Conservation (phyloP, 2,113 vertebrate species). For the Channa maculata region DNA sequence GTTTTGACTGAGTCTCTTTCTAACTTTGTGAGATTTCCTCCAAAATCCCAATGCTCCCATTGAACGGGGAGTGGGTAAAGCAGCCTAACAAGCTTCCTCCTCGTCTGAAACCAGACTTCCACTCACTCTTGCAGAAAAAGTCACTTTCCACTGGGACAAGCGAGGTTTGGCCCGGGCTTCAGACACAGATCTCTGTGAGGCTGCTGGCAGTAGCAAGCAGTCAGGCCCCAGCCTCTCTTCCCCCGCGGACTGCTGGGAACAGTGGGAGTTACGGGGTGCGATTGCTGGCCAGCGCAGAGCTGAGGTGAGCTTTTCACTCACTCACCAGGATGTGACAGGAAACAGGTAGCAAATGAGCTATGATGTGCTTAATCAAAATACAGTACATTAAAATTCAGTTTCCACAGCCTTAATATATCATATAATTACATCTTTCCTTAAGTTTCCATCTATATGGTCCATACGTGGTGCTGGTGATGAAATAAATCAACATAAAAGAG, state of each 20-base stretch:
- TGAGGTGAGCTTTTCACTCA: constrained; percentile 69
- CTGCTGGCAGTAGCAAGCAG: constrained; percentile 49
- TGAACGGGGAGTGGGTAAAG: constrained; percentile 46
- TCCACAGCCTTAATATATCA: constrained; percentile 33
- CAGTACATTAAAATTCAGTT: constrained; percentile 12
- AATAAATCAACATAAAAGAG: constrained; percentile 23
- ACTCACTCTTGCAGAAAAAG: constrained; percentile 70
- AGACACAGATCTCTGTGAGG: constrained; percentile 54
- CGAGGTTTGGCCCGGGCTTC: constrained; percentile 73
- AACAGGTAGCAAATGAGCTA: constrained; percentile 58
- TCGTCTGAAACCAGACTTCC: constrained; percentile 63
- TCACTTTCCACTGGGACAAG: constrained; percentile 71
- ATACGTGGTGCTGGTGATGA: constrained; percentile 1
- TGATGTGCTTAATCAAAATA: constrained; percentile 59
- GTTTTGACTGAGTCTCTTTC: constrained; percentile 66
- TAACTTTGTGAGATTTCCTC: constrained; percentile 69
- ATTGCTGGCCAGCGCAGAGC: constrained; percentile 68
- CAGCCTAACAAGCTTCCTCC: constrained; percentile 67
- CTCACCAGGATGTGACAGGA: constrained; percentile 64
- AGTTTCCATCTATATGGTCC: constrained; percentile 13
- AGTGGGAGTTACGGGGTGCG: constrained; percentile 70
- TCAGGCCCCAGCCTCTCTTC: constrained; percentile 59
- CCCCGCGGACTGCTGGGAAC: constrained; percentile 72
- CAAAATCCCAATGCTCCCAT: constrained; percentile 64
- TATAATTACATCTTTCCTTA: background rate